These are phyloP conservation scores for Phyllopteryx taeniolatus DNA, from an alignment of 2,113 vertebrate species.

Conservation along the genomic window DNA sequence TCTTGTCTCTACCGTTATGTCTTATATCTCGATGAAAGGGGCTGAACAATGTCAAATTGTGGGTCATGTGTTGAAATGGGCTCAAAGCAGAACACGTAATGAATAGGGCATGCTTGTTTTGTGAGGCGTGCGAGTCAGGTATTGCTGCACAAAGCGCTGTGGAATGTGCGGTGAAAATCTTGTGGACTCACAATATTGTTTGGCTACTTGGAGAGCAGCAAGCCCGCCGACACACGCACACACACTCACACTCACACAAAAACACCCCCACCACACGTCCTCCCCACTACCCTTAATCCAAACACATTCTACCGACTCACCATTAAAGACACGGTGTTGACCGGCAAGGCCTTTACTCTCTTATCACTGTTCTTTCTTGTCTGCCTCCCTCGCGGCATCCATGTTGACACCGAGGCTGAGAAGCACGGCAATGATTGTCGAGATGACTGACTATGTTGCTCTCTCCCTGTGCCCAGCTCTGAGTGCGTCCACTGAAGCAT, in stretches of 20 bases:
- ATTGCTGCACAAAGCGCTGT: constrained; percentile 58
- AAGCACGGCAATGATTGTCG: constrained; percentile 18
- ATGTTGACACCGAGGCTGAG: constrained; percentile 30
- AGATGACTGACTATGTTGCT: constrained; percentile 27
- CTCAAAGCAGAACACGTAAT: background rate
- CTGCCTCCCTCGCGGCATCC: background rate
- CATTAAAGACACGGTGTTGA: constrained; percentile 59
- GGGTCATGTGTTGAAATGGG: background rate
- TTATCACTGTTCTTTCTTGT: constrained; percentile 21
- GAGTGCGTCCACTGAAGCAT: constrained; percentile 53
- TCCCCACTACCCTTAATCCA: constrained; percentile 23
- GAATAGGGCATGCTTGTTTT: background rate
- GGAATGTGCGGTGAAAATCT: constrained; percentile 60
- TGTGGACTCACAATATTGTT: constrained; percentile 35
- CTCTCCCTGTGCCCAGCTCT: constrained; percentile 52
- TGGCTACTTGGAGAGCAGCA: constrained; percentile 50
- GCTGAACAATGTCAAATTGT: background rate
- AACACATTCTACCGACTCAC: constrained; percentile 22
- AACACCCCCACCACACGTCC: background rate
- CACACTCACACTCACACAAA: too few relatives aligned
- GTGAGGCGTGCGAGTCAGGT: constrained; percentile 20
- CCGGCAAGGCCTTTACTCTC: constrained; percentile 12
- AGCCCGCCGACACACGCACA: background rate
- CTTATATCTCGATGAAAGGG: background rate
- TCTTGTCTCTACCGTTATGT: background rate